Evolutionary conservation across 2,888 invertebrate species (phyloP).

Genomic region (Agrypnus murinus): DNA sequence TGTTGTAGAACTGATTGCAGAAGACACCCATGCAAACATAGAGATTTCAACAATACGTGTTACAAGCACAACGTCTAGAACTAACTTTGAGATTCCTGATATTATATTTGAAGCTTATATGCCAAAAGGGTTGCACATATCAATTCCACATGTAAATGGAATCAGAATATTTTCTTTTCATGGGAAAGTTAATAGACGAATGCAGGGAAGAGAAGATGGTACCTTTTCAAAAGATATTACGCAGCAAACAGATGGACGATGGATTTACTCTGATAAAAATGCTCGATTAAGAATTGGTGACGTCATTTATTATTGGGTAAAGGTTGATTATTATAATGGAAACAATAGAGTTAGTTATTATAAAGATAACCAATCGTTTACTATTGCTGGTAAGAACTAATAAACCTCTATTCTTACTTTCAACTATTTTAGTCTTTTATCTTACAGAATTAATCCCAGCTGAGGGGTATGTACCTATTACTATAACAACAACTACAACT

Average conservation of each 20-base stretch:
- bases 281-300: slow-evolving; percentile 78
- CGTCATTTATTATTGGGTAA: slow-evolving; percentile 84
- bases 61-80: too few species aligned
- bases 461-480: background rate
- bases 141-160: slow-evolving; percentile 79
- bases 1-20: too few species aligned
- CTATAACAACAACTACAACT: background rate
- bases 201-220: slow-evolving; percentile 73
- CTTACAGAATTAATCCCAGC: too few species aligned
- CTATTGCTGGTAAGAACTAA: slow-evolving; percentile 1
- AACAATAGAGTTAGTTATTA: slow-evolving; percentile 75
- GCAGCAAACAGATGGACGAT: background rate
- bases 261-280: slow-evolving; percentile 68
- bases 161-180: slow-evolving; percentile 84
- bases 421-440: background rate
- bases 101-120: slow-evolving; percentile 76
- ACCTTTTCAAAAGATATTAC: background rate
- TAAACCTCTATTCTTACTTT: background rate
- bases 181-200: slow-evolving; percentile 82
- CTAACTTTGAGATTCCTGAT: slow-evolving; percentile 74
- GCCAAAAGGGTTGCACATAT: slow-evolving; percentile 77
- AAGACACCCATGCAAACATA: too few species aligned
- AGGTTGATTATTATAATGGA: slow-evolving; percentile 79
- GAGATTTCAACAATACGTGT: too few species aligned
- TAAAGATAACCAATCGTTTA: slow-evolving; percentile 70